Evolutionary conservation across 2,888 invertebrate genomes (phyloP).

Genomic region (Eristalis arbustorum): DNA sequence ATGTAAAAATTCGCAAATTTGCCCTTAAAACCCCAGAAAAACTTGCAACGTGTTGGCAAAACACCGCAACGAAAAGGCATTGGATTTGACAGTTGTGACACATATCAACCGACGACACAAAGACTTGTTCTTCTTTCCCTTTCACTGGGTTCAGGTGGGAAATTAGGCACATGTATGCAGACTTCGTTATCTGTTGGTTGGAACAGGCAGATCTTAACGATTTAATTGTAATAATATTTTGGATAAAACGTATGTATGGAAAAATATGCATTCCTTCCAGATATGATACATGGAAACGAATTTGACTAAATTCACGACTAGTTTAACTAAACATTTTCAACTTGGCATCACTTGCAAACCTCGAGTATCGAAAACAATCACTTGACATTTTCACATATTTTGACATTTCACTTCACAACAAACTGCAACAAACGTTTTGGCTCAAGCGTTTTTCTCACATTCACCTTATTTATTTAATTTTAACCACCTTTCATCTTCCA

Average conservation of each 20-base stretch:
- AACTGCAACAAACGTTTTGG: constrained; percentile 36
- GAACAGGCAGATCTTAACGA: too few relatives aligned
- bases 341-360: background rate
- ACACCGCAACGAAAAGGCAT: constrained; percentile 36
- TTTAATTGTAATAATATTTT: too few relatives aligned
- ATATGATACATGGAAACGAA: too few relatives aligned
- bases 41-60: constrained; percentile 73
- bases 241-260: too few relatives aligned
- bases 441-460: background rate
- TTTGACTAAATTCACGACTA: too few relatives aligned
- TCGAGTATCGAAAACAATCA: constrained; percentile 39
- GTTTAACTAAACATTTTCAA: too few relatives aligned
- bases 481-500: background rate
- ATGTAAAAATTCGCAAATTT: constrained; percentile 9
- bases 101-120: background rate
- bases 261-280: too few relatives aligned
- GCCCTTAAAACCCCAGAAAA: constrained; percentile 21
- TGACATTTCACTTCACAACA: constrained; percentile 15
- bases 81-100: constrained; percentile 27
- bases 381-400: background rate
- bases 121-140: background rate
- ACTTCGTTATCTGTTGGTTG: background rate
- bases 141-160: background rate
- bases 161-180: background rate
- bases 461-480: background rate